Conservation (phyloP, 2,113 vertebrate genomes). For the Pomatostomus ruficeps region DNA sequence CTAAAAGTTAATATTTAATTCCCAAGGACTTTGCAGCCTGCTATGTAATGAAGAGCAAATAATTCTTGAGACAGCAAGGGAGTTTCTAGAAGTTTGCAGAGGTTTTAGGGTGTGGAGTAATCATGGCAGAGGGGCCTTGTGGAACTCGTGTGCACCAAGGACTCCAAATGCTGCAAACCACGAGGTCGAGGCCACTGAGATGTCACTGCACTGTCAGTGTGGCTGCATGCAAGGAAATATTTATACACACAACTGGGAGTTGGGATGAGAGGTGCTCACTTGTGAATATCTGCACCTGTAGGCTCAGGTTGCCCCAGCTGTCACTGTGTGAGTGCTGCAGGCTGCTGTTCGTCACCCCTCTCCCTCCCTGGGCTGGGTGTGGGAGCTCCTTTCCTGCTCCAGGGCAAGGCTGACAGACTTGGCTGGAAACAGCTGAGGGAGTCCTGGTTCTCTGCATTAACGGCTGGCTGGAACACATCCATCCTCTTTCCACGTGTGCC, state of each 20-base stretch:
- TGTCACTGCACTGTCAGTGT: background rate
- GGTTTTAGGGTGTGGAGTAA: background rate
- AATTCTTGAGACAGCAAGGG: background rate
- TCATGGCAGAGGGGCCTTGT: background rate
- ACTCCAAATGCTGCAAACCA: background rate
- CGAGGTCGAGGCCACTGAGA: background rate
- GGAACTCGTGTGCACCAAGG: background rate
- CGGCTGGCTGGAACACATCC: too few relatives aligned
- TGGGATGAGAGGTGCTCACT: background rate
- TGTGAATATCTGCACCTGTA: background rate
- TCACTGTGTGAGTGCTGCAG: background rate
- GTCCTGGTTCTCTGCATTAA: background rate
- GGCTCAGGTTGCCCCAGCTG: background rate
- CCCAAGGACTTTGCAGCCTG: background rate
- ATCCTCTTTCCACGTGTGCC: too few relatives aligned
- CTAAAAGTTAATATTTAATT: background rate
- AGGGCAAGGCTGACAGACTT: background rate
- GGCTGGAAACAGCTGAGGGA: background rate
- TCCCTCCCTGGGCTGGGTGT: background rate
- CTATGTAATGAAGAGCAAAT: background rate
- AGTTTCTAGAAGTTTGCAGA: background rate
- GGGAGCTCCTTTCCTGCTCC: background rate
- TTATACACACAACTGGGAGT: background rate
- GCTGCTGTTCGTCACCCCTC: background rate
- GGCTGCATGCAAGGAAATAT: background rate